A percentile compares a stretch with the other conserved stretches of the same genome.
Conservation (phyloP, 2,888 invertebrate species). For the Heliothis peltigera region DNA sequence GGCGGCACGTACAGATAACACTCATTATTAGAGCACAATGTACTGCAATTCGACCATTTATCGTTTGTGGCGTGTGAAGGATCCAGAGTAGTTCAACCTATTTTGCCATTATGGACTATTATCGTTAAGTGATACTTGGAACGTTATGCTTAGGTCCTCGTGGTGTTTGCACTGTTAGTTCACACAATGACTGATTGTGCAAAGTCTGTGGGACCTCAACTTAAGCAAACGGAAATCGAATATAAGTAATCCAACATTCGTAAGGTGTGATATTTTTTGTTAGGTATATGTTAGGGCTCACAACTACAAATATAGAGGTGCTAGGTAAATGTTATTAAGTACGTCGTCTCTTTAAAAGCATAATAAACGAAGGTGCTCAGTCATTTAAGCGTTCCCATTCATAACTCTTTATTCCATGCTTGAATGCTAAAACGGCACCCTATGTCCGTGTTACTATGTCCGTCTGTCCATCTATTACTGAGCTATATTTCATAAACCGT, state of each 20-base stretch:
- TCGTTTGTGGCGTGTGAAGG: constrained; percentile 59
- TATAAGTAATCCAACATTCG: neutral
- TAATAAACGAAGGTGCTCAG: no score
- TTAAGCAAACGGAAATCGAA: neutral
- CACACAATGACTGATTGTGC: constrained; percentile 8
- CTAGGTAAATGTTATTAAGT: no score
- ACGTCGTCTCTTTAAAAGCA: no score
- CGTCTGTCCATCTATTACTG: no score
- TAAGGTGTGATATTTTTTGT: neutral
- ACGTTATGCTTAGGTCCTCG: constrained; percentile 31
- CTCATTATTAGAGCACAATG: constrained; percentile 71
- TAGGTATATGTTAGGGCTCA: neutral
- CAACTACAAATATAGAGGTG: constrained; percentile 1
- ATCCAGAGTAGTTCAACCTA: constrained; percentile 47
- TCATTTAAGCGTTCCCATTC: no score
- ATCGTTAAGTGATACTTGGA: constrained; percentile 40
- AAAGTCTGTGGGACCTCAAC: neutral
- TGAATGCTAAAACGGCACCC: no score
- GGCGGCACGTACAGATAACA: constrained; percentile 62
- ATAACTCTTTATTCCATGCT: no score
- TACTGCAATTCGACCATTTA: constrained; percentile 65
- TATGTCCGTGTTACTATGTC: no score
- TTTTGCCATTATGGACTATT: constrained; percentile 48
- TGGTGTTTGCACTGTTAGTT: constrained; percentile 17
- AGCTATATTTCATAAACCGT: no score